Percentiles rank a stretch among this genome's conserved stretches.
Evolutionary conservation across 1,140 invertebrate species (phyloP).

Genomic region (Drosophila equinoxialis): DNA sequence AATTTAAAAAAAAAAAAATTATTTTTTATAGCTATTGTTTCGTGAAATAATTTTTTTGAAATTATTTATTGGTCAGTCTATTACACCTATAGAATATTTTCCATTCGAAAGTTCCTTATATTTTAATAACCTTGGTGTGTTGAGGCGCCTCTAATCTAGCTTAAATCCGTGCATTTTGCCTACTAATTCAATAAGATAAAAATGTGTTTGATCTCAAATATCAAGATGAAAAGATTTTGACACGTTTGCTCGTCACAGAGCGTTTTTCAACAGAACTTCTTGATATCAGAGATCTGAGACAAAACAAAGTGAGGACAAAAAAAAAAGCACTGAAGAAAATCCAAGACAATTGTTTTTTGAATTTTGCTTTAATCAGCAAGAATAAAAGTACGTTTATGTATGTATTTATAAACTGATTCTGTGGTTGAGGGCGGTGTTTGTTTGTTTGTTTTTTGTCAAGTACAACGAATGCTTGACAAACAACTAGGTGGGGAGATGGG

Average conservation of each 20-base stretch:
- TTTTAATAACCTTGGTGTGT: no score
- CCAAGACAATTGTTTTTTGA: constrained; percentile 43
- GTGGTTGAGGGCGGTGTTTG: constrained; percentile 39
- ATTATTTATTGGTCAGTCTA: no score
- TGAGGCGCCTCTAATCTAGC: no score
- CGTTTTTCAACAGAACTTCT: constrained; percentile 34
- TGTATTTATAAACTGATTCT: constrained; percentile 47
- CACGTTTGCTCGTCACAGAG: constrained; percentile 30
- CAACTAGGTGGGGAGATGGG: constrained; percentile 25
- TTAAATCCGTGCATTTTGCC: background rate
- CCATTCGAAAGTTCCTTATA: no score
- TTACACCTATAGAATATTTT: no score
- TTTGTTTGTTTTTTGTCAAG: constrained; percentile 37
- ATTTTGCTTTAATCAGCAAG: constrained; percentile 52
- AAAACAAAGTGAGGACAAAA: constrained; percentile 34
- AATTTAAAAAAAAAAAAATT: no score
- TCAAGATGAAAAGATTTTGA: constrained; percentile 9
- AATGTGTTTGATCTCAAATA: constrained; percentile 8
- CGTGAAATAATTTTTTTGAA: no score
- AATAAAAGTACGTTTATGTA: constrained; percentile 24
- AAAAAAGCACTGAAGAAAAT: background rate
- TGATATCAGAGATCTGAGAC: constrained; percentile 30
- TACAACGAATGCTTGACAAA: constrained; percentile 45
- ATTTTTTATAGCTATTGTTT: no score
- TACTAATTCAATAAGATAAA: background rate